Evolutionary conservation across 2,113 vertebrate species (phyloP).

Genomic region (Rhizomys pruinosus): DNA sequence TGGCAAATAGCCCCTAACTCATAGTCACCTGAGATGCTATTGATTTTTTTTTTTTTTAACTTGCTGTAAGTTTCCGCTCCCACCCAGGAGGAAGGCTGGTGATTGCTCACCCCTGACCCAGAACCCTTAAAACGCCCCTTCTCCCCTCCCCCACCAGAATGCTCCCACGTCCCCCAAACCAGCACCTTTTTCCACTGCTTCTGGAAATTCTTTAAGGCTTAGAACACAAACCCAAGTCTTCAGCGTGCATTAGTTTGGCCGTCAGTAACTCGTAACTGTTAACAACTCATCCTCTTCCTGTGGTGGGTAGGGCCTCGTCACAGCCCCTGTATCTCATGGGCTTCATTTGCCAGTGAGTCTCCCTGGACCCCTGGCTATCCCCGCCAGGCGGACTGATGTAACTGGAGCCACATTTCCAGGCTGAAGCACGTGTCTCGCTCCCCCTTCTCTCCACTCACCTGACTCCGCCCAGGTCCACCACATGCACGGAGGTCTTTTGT

Average conservation of each 20-base stretch:
- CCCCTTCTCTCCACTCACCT: not conserved
- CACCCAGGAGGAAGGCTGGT: not conserved
- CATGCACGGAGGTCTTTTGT: not conserved
- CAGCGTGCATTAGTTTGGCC: accelerated
- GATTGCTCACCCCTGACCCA: not conserved
- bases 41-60: constrained; percentile 56
- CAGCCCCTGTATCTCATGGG: accelerated
- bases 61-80: not conserved
- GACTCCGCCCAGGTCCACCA: accelerated
- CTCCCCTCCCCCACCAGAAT: not conserved
- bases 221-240: not conserved
- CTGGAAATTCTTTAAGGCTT: not conserved
- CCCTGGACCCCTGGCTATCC: not conserved
- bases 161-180: not conserved
- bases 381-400: accelerated
- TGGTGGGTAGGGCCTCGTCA: not conserved
- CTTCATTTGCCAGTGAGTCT: not conserved
- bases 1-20: constrained; percentile 62
- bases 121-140: not conserved
- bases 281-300: not conserved
- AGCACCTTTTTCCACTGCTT: not conserved
- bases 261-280: not conserved
- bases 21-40: constrained; percentile 58
- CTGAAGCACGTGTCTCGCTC: accelerated
- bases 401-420: not conserved